phyloP scores from a whole-genome alignment of 2,888 invertebrate species.

The Xanthia icteritia region DNA sequence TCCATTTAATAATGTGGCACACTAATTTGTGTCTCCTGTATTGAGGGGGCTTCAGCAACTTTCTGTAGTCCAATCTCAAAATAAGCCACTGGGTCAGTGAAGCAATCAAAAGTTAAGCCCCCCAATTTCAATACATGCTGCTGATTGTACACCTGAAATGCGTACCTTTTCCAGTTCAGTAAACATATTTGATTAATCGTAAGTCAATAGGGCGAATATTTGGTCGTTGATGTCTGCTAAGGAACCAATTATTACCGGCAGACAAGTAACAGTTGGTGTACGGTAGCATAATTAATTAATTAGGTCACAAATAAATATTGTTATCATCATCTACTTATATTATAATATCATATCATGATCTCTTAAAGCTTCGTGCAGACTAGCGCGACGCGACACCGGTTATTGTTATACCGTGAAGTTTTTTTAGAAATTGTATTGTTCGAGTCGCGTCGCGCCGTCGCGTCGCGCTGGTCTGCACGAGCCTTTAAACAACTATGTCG shows the following conservation, averaged over 20 bases:
- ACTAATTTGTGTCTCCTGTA: too few species aligned
- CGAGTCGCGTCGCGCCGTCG: too few species aligned
- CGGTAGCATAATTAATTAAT: constrained; percentile 9
- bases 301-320: background rate
- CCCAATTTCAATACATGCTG: background rate
- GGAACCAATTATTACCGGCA: background rate
- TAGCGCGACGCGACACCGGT: too few species aligned
- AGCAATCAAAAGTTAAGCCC: background rate
- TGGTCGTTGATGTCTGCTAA: constrained; percentile 1
- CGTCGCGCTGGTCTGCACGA: too few species aligned
- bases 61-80: background rate
- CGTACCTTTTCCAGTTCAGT: background rate
- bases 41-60: too few species aligned
- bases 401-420: too few species aligned
- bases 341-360: background rate
- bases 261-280: background rate
- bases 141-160: background rate
- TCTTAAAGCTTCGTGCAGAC: too few species aligned
- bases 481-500: too few species aligned
- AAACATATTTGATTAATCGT: constrained; percentile 19
- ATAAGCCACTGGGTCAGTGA: background rate
- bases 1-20: too few species aligned
- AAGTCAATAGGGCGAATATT: constrained; percentile 19
- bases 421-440: too few species aligned
- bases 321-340: background rate